Evolutionary conservation across 2,113 vertebrate genomes (phyloP).

Genomic region (Gymnarchus niloticus): DNA sequence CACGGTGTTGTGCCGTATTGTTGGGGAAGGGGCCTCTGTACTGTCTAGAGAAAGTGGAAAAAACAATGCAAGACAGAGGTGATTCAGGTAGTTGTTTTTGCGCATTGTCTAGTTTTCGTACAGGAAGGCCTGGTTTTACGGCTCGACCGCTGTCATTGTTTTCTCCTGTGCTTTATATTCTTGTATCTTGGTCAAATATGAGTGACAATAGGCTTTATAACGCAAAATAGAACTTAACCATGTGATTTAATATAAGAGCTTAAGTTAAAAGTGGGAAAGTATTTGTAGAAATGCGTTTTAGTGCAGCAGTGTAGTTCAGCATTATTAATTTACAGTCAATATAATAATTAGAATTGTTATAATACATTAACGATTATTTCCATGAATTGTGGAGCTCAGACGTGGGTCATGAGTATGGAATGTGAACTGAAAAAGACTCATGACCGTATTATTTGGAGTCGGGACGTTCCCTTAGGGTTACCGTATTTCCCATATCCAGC

Average conservation of each 20-base stretch:
- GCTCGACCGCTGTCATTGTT: not conserved
- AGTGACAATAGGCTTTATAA: not conserved
- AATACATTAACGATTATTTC: no score
- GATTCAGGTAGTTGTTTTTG: not conserved
- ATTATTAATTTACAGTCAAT: not conserved
- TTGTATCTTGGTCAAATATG: no score
- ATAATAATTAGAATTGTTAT: not conserved
- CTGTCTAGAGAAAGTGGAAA: not conserved
- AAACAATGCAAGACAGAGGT: not conserved
- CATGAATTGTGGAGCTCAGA: not conserved
- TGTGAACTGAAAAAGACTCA: not conserved
- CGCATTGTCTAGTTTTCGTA: not conserved
- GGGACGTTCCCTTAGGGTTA: not conserved
- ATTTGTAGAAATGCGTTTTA: not conserved
- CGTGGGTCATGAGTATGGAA: not conserved
- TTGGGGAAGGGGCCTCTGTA: not conserved
- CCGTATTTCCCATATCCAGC: not conserved
- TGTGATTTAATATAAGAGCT: not conserved
- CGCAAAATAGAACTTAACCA: not conserved
- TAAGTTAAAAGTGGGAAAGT: not conserved
- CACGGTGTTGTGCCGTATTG: not conserved
- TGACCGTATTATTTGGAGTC: not conserved
- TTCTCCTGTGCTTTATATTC: not conserved
- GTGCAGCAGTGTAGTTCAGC: not conserved
- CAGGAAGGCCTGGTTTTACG: slow-evolving; percentile 10